phyloP scores from a whole-genome alignment of 1,140 invertebrate genomes.

The Atopsyche davidsoni region DNA sequence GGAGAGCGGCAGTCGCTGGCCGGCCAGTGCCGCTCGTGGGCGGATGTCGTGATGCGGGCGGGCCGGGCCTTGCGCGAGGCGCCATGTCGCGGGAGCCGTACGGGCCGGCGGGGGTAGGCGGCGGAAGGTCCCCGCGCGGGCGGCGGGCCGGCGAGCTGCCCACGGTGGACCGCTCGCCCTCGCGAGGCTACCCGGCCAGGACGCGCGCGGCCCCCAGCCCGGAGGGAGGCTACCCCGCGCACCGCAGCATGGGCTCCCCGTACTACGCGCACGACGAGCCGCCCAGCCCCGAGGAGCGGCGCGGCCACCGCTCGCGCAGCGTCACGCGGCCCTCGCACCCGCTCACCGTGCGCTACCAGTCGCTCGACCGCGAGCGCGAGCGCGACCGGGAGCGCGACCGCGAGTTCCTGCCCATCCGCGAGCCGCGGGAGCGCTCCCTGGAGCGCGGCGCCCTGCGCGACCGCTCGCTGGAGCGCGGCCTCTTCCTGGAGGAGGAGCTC shows the following conservation, averaged over 20 bases:
- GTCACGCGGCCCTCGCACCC: constrained; percentile 51
- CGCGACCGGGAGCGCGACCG: constrained; percentile 60
- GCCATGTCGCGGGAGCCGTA: constrained; percentile 69
- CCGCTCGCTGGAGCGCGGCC: constrained; percentile 56
- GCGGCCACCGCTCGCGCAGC: constrained; percentile 57
- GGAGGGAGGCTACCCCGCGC: constrained; percentile 20
- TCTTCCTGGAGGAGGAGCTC: constrained; percentile 69
- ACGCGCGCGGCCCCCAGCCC: constrained; percentile 43
- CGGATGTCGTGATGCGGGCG: constrained; percentile 44
- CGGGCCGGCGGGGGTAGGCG: constrained; percentile 48
- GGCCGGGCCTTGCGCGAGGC: constrained; percentile 44
- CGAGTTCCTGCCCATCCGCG: constrained; percentile 76
- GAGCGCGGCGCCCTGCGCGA: constrained; percentile 41
- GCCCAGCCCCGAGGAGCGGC: constrained; percentile 63
- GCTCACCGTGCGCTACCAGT: constrained; percentile 62
- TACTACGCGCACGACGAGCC: constrained; percentile 70
- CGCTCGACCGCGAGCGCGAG: constrained; percentile 63
- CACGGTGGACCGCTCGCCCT: constrained; percentile 79
- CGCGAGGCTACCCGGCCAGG: constrained; percentile 59
- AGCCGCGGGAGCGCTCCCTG: constrained; percentile 56
- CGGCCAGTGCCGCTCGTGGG: constrained; percentile 38
- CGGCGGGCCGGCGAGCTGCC: constrained; percentile 64
- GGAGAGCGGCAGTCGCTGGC: constrained; percentile 13
- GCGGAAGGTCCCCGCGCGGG: constrained; percentile 56
- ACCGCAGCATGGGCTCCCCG: constrained; percentile 51